phyloP scores from a whole-genome alignment of 2,797 vertebrate genomes.

The Sebastes dallii region DNA sequence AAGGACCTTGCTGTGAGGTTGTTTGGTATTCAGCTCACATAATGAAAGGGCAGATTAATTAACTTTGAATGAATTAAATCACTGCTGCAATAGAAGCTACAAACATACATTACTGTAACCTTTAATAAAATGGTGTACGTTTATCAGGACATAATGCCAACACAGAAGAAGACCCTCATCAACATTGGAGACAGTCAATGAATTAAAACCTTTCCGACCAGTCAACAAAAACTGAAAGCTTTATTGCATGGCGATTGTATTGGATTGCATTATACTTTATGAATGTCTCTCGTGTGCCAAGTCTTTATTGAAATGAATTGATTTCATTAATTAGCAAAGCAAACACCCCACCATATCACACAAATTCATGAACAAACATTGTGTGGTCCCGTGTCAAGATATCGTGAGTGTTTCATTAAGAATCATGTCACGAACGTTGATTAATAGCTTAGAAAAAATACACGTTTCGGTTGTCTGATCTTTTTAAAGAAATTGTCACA shows the following conservation, averaged over 20 bases:
- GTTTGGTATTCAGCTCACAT: not conserved
- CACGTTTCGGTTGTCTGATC: slow-evolving; percentile 20
- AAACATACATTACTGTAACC: not conserved
- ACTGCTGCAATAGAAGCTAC: not conserved
- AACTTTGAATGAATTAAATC: not conserved
- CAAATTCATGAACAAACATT: slow-evolving; percentile 8
- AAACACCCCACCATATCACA: not conserved
- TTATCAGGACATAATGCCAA: not conserved
- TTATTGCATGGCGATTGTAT: not conserved
- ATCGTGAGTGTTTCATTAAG: not conserved
- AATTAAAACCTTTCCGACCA: not conserved
- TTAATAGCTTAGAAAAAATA: not conserved
- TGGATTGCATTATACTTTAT: not conserved
- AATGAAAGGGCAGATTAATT: not conserved
- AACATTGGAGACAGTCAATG: not conserved
- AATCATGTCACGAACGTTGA: slow-evolving; percentile 11
- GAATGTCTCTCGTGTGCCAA: not conserved
- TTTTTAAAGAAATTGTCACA: slow-evolving; percentile 10
- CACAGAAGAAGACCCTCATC: not conserved
- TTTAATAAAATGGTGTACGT: not conserved
- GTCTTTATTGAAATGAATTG: not conserved
- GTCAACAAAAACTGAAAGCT: not conserved
- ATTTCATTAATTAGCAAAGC: slow-evolving; percentile 5
- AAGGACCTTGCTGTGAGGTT: not conserved
- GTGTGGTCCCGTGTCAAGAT: not conserved